These are phyloP conservation scores for Montipora foliosa DNA, from an alignment of 64 coral and sea anemone species.

Conservation along the genomic window DNA sequence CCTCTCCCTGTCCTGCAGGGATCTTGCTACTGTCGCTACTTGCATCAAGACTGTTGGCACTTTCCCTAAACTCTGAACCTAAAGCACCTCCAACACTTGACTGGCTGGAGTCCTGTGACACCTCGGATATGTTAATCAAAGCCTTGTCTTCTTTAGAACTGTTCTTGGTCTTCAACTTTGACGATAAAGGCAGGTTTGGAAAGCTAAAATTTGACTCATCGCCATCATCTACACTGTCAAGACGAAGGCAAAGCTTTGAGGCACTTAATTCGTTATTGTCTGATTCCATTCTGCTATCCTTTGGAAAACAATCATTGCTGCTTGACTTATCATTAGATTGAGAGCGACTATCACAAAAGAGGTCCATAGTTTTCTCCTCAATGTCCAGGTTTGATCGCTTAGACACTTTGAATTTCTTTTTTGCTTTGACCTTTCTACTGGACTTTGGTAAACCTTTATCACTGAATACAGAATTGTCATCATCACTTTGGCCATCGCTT, in stretches of 20 bases:
- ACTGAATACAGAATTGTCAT: slow-evolving; percentile 75
- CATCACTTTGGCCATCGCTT: slow-evolving; percentile 51
- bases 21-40: slow-evolving; percentile 91
- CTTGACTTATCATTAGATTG: not conserved
- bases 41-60: slow-evolving; percentile 63
- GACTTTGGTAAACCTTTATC: slow-evolving; percentile 18
- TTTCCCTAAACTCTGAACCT: slow-evolving; percentile 48
- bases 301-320: not conserved
- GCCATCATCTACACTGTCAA: slow-evolving; percentile 69
- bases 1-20: slow-evolving; percentile 67
- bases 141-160: not conserved
- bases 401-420: slow-evolving; percentile 9
- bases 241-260: slow-evolving; percentile 52
- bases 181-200: slow-evolving; percentile 2
- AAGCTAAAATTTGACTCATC: slow-evolving; percentile 48
- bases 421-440: not conserved
- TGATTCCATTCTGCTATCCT: not conserved
- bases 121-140: slow-evolving; percentile 20
- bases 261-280: not conserved
- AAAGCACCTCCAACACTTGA: slow-evolving; percentile 57
- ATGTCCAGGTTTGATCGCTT: not conserved
- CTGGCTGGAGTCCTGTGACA: slow-evolving; percentile 74
- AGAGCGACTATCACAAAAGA: slow-evolving; percentile 41
- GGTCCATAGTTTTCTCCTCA: slow-evolving; percentile 46
- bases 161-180: not conserved